Evolutionary conservation across 2,888 invertebrate genomes (phyloP).

Genomic region (Pseudoips prasinana): DNA sequence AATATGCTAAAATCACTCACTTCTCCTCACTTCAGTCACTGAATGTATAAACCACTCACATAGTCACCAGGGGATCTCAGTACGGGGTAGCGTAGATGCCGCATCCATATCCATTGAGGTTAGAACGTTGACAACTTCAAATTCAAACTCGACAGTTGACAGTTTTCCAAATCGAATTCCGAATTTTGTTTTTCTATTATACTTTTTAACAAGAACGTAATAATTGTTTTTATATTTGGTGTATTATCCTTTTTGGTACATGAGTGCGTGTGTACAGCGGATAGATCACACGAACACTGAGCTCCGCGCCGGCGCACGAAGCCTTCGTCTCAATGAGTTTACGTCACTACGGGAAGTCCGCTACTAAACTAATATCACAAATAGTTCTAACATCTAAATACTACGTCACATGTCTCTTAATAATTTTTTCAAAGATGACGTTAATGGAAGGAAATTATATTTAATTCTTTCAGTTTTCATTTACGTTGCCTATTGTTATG

Average conservation of each 20-base stretch:
- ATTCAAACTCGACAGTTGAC: neutral
- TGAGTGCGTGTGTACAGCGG: constrained; percentile 74
- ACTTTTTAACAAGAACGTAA: no score
- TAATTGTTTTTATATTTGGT: constrained; percentile 6
- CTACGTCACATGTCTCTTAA: constrained; percentile 59
- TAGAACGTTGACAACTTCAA: constrained; percentile 40
- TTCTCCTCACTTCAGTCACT: constrained; percentile 56
- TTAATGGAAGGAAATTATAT: constrained; percentile 10
- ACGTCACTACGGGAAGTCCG: constrained; percentile 79
- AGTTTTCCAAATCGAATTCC: neutral
- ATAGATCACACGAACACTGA: constrained; percentile 78
- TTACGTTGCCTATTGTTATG: constrained; percentile 17
- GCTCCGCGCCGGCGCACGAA: constrained; percentile 58
- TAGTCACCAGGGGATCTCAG: constrained; percentile 51
- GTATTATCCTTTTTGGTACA: constrained; percentile 39
- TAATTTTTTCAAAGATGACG: constrained; percentile 52
- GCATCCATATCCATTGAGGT: constrained; percentile 53
- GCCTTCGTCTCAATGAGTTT: constrained; percentile 69
- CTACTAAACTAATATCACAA: constrained; percentile 60
- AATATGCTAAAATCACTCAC: constrained; percentile 55
- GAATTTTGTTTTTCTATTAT: neutral
- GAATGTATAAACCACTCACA: constrained; percentile 68
- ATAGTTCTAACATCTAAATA: constrained; percentile 55
- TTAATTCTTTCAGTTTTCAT: neutral
- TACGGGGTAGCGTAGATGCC: constrained; percentile 51